Base-by-base conservation (phyloP, 2,888 invertebrate genomes). In the Cordilura impudica region DNA sequence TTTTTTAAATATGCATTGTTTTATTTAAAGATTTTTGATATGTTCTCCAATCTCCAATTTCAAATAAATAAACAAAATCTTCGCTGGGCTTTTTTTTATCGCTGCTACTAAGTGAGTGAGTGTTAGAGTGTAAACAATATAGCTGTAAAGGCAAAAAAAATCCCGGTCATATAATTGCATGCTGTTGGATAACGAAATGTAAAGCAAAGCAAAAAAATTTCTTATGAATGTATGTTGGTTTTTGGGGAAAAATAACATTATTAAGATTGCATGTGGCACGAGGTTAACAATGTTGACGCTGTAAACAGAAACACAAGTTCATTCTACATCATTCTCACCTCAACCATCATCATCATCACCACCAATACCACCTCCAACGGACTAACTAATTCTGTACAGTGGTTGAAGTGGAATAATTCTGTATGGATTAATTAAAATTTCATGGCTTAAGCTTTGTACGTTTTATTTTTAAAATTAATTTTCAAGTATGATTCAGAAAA, bases 221-320 rank as follows among this genome's bases (percentile, higher is more conserved):
- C 21, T 10, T 45, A 10, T 47, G 43, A 35, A 47, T 47, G 47
- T 60, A n/a, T 10, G 12, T 10, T 29, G 23, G 60, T 29, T 60
- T 26, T 23, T 43, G 21, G 35, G 5, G 21, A 19, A 60, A 45
- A 58, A 31, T 26, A 67, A 63, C 45, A 47, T 54, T 60, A 71
- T 53, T 60, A 60, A 53, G 53, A 66, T 77, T 66, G 76, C 76
- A 77, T 76, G 71, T 77, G 71, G 71, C 76, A 69, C 63, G 75
- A 76, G 56, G 75, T 60, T 77, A 71, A 71, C 65, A 60, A 66
- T 77, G 66, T 77, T 71, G 71, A 60, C 45, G 71, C 35, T 60
- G 76, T 70, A 60, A 70, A 76, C 45, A 66, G 31, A 70, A 65
- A 47, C 19, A 45, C 7, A 45, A 35, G 49, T 69, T 69, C 56